Base-by-base conservation (phyloP, 2,888 invertebrate species). In the Zootermopsis nevadensis region DNA sequence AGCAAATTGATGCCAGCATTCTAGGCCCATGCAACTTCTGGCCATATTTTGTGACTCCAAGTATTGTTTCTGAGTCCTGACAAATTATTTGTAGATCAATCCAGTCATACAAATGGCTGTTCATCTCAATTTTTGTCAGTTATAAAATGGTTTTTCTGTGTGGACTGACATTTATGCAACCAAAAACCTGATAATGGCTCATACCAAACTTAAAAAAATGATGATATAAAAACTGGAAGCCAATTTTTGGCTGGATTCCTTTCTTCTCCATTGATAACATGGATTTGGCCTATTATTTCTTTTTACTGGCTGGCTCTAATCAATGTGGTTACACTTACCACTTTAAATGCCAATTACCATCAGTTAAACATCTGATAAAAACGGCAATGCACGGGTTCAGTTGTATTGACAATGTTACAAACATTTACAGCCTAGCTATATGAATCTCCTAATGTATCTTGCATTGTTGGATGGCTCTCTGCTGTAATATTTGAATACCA, bases 381-480 rank as follows among this genome's bases (percentile, higher is more conserved):
- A 79, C 27, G 38, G 48, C 66, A 53, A 79, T 31, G n/a, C 31
- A 35, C 27, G 48, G 69, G 30, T 72, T 72, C 48, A 69, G 38
- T 66, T 77, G 66, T 77, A 82, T 77, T 67, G 81, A 82, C 83
- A 82, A 82, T 83, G 81, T 80, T 85, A 84, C 83, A 82, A 81
- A 84, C 84, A 84, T 83, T 80, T 81, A 84, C 76, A 76, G 38
- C 60, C 79, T 79, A 79, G 24, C 79, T 79, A 79, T 79, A 35
- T 60, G 66, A 31, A 66, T 60, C 31, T 55, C 30, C 55, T 77
- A 55, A 30, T 77, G 30, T 76, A 53, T 77, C 55, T 24, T 77
- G 15, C 42, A 35, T 24, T 72, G 42, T 76, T 79, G 60, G 55
- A 60, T 79, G 60, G 35, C 27, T 60, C 38, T 27, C 35, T 60